Base-by-base conservation (phyloP, 2,113 vertebrate species). In the Himantopus leucocephalus region DNA sequence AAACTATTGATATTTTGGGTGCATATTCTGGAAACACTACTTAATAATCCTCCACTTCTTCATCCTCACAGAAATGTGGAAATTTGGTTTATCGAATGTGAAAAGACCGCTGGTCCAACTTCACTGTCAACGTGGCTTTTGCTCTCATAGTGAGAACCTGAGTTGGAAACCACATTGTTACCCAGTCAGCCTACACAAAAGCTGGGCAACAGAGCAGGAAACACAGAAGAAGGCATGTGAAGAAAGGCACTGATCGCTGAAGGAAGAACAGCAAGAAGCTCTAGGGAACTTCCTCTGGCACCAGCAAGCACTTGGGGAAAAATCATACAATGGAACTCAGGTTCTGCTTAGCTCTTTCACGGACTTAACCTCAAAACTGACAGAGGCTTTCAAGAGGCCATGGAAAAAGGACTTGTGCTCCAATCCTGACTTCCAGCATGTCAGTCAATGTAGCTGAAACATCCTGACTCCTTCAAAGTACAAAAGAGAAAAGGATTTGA, bases 121-220 rank as follows among this genome's bases (percentile, higher is more conserved):
- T 30, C 48, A 63, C n/a, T 22, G 18, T 32, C n/a, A 48, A 30
- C 0, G 0, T 27, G 20, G 6, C 15, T 47, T 50, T 68, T 75
- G 35, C 8, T 55, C 8, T 50, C 7, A 45, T 15, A 59, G 30
- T 41, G 22, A 89, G 26, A 92, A 37, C 30, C 23, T 75, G 32
- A 23, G 58, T 29, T 64, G 32, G 14, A 71, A 86, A 75, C 1
- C 22, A 66, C 14, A 5, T 17, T 63, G 18, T 39, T 75, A 18
- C 16, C 9, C 50, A 47, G 32, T 47, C 56, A 80, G 30, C 47
- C 52, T 66, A 41, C 52, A 32, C 6, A 79, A 45, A 52, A 84
- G 29, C 60, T 30, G 60, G 9, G 8, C 43, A 80, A 80, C 2
- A 53, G 50, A 66, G 37, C 26, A 35, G 29, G 34, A 71, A 47